A percentile compares a stretch with the other conserved stretches of the same genome.
Conservation (phyloP, 64 coral and sea anemone species). For the Orbicella faveolata region DNA sequence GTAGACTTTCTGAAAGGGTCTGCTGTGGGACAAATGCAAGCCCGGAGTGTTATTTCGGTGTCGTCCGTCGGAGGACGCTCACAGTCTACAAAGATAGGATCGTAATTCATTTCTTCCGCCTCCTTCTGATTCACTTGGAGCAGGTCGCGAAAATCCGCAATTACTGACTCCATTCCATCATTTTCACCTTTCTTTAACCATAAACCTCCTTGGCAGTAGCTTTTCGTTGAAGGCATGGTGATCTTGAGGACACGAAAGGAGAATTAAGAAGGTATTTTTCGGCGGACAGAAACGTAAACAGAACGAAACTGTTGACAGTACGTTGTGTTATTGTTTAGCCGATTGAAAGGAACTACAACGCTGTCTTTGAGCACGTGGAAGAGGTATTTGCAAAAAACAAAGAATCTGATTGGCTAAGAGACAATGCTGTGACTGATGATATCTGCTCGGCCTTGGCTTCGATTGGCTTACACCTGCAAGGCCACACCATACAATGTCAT, state of each 20-base stretch:
- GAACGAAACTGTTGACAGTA: slow-evolving; percentile 5
- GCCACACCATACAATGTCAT: slow-evolving; percentile 38
- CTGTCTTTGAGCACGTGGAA: slow-evolving; percentile 86
- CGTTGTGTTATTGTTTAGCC: slow-evolving; percentile 79
- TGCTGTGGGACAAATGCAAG: slow-evolving; percentile 81
- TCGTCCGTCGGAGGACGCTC: slow-evolving; percentile 43
- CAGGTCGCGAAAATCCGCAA: slow-evolving; percentile 85
- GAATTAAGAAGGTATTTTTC: not conserved
- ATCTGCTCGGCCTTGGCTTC: not conserved
- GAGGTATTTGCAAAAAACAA: slow-evolving; percentile 57
- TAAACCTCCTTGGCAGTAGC: slow-evolving; percentile 61
- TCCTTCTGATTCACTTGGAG: slow-evolving; percentile 73
- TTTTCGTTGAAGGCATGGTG: slow-evolving; percentile 77
- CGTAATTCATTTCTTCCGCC: slow-evolving; percentile 35
- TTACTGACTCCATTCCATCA: slow-evolving; percentile 76
- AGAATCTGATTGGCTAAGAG: slow-evolving; percentile 61
- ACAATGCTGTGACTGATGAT: slow-evolving; percentile 4
- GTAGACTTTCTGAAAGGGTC: slow-evolving; percentile 87
- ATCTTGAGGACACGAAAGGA: not conserved
- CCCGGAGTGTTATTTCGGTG: slow-evolving; percentile 40
- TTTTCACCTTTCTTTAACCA: slow-evolving; percentile 65
- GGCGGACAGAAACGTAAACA: not conserved
- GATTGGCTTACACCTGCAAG: slow-evolving; percentile 42
- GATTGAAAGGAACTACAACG: slow-evolving; percentile 66
- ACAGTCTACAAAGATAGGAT: slow-evolving; percentile 23